phyloP scores from a whole-genome alignment of 2,888 invertebrate genomes.

The Muscina levida region DNA sequence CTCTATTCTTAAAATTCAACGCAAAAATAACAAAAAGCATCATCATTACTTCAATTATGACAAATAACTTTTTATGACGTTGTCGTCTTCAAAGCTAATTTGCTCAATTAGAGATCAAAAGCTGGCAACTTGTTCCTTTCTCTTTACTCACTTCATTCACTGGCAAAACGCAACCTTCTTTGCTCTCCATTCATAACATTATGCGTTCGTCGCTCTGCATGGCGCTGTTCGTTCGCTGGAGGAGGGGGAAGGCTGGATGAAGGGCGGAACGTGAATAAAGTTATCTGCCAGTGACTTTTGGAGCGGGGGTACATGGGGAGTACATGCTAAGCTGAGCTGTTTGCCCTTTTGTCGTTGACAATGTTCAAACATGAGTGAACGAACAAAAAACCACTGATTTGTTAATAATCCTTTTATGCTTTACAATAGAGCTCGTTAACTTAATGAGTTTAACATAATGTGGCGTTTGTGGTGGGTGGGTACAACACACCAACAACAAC shows the following conservation, averaged over 20 bases:
- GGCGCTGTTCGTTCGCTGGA: not conserved
- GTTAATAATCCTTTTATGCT: conserved; percentile 78
- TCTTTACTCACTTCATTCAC: not conserved
- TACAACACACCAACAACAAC: conserved; percentile 25
- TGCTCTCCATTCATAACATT: conserved; percentile 9
- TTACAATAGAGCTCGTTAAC: conserved; percentile 77
- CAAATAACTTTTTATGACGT: conserved; percentile 53
- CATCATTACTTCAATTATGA: conserved; percentile 48
- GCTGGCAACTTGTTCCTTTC: conserved; percentile 23
- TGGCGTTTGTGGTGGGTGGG: conserved; percentile 58
- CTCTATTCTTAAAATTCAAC: too few relatives aligned
- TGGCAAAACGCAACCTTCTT: conserved; percentile 3
- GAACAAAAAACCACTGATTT: conserved; percentile 75
- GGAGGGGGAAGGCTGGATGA: not conserved
- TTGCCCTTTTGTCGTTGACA: conserved; percentile 70
- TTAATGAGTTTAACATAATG: conserved; percentile 69
- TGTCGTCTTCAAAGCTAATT: conserved; percentile 60
- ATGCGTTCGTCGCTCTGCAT: not conserved
- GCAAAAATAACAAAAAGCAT: too few relatives aligned
- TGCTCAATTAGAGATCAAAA: conserved; percentile 66
- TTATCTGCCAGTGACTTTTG: not conserved
- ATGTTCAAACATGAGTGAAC: conserved; percentile 69
- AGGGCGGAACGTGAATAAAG: not conserved
- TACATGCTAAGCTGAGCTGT: conserved; percentile 7
- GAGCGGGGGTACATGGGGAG: conserved; percentile 3